Base-by-base conservation (phyloP, 1,140 invertebrate genomes). In the Microplitis mediator region DNA sequence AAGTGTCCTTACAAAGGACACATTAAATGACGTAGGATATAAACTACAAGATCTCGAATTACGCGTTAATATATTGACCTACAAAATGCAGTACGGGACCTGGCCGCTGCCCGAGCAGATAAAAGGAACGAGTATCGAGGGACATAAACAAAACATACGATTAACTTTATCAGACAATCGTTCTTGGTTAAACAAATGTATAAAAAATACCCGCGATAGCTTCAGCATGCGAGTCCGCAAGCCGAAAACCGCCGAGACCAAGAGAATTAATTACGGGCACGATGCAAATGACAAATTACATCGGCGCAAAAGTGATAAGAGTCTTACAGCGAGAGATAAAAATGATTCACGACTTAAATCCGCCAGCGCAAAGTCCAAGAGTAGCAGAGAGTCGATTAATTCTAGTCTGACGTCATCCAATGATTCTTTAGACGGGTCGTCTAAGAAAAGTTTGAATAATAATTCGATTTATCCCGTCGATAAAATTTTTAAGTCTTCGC, bases 61-160 rank as follows among this genome's bases (percentile, higher is more conserved):
- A 14, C 82, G 81, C 69, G 73, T 84, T 4, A 84, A 85, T 65
- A 77, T 85, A 39, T 31, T 85, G 13, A 82, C 80, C 0, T 85
- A 85, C 35, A 85, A 84, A 77, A 76, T 81, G 58, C 83, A 84
- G 60, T 84, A 85, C 36, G 84, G 82, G 4, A 77, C 73, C 4
- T 85, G 82, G 84, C 80, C 82, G 1, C 51, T 79, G 13, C 73
- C 76, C 35, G 65, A 79, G 52, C 74, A 80, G 66, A 72, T 83
- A 62, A 64, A 67, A 23, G 77, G 76, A 35, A 72, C 77, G 0
- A 75, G 62, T n/a, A 39, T 76, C 4, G 77, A 63, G 5, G 39
- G 39, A 3, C 39, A 45, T 45, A 45, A 45, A 56, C 66, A 69
- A 23, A 82, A 78, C 14, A 69, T 79, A 13, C 73, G 69, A 36